phyloP scores from a whole-genome alignment of 2,888 invertebrate genomes.

The Sphecodes monilicornis region DNA sequence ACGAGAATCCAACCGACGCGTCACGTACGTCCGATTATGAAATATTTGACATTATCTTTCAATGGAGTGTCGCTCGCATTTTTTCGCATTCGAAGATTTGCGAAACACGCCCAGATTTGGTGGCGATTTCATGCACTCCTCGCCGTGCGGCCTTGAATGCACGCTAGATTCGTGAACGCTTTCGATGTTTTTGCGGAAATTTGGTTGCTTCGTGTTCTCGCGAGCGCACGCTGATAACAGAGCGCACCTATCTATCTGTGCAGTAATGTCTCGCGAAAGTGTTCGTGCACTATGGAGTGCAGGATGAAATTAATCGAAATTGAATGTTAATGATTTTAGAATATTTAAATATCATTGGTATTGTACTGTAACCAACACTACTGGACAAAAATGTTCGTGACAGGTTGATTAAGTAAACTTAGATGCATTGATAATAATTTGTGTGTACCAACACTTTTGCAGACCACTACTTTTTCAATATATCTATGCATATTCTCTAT shows the following conservation, averaged over 20 bases:
- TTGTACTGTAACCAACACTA: no score
- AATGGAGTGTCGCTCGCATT: slow-evolving; percentile 23
- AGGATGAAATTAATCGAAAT: neutral
- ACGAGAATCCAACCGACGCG: slow-evolving; percentile 28
- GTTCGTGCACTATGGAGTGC: no score
- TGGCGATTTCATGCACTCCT: neutral
- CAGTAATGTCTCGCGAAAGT: no score
- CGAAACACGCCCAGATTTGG: neutral
- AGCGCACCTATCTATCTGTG: no score
- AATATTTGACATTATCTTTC: slow-evolving; percentile 26
- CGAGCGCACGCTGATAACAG: neutral
- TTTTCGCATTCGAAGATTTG: neutral
- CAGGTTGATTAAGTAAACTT: neutral
- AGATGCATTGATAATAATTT: neutral
- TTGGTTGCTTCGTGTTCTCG: neutral
- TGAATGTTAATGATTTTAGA: no score
- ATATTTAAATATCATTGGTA: no score
- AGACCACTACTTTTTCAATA: no score
- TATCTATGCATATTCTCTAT: no score
- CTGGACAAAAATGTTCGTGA: neutral
- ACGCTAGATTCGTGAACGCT: neutral
- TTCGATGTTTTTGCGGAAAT: neutral
- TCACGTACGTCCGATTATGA: slow-evolving; percentile 28
- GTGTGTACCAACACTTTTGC: no score
- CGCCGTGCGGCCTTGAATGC: neutral